A percentile compares a stretch with the other conserved stretches of the same genome.
phyloP scores from a whole-genome alignment of 1,140 invertebrate species.

The Polypedilum pembai region DNA sequence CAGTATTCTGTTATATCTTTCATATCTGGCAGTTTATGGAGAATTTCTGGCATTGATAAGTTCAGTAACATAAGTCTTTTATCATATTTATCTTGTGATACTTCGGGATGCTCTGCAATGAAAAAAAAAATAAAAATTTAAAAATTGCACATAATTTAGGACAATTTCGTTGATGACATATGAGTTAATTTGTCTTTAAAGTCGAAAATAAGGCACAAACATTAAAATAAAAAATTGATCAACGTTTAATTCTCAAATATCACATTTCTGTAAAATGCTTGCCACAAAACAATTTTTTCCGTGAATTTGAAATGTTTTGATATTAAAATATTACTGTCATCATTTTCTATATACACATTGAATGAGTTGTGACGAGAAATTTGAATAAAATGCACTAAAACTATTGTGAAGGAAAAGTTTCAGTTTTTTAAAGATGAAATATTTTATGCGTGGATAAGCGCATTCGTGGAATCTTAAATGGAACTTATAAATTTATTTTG shows the following conservation, averaged over 20 bases:
- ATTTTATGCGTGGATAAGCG: too few species aligned
- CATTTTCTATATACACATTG: neutral
- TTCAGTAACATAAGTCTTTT: neutral
- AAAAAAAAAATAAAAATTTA: slow-evolving; percentile 2
- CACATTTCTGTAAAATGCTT: neutral
- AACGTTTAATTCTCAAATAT: neutral
- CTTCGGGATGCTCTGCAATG: slow-evolving; percentile 6
- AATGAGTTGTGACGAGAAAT: neutral
- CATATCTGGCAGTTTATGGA: neutral
- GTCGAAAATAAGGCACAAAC: neutral
- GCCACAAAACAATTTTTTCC: neutral
- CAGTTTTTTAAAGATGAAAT: too few species aligned
- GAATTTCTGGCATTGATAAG: neutral
- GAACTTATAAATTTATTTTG: too few species aligned
- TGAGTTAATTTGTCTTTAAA: neutral
- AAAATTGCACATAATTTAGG: neutral
- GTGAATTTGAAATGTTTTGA: slow-evolving; percentile 1
- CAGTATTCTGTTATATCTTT: slow-evolving; percentile 9
- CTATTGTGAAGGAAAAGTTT: too few species aligned
- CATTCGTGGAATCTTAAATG: too few species aligned
- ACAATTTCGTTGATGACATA: neutral
- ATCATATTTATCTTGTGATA: neutral
- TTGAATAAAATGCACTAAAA: too few species aligned
- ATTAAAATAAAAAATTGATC: neutral
- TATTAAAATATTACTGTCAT: neutral